These are phyloP conservation scores for Platyscapa corneri DNA, from an alignment of 1,140 invertebrate species.

Conservation along the genomic window DNA sequence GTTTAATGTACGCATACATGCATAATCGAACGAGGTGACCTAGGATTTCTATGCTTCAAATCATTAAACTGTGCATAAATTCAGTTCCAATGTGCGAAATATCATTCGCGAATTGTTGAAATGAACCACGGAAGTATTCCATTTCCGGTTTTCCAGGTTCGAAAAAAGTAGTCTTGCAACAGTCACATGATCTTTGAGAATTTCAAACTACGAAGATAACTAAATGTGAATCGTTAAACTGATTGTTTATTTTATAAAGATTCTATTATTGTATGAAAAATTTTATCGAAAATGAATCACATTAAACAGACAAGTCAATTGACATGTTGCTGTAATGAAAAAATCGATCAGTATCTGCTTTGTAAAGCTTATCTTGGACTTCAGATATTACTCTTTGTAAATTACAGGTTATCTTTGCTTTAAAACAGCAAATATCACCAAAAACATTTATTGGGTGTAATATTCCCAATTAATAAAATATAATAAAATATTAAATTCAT, in stretches of 20 bases:
- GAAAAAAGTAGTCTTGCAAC: neutral
- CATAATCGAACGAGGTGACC: neutral
- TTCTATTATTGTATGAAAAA: neutral
- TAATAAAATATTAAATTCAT: no score
- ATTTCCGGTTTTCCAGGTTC: neutral
- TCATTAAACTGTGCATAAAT: neutral
- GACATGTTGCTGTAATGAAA: neutral
- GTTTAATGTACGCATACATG: neutral
- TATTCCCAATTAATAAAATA: neutral
- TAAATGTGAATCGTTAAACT: neutral
- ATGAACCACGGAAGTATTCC: neutral
- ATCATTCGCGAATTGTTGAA: neutral
- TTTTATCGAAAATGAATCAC: neutral
- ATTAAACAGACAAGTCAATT: neutral
- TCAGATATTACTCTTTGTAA: neutral
- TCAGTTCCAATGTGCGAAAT: neutral
- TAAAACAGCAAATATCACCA: neutral
- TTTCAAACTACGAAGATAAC: neutral
- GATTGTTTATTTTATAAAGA: neutral
- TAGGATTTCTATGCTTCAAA: neutral
- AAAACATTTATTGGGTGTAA: neutral
- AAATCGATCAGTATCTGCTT: neutral
- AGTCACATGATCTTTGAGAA: neutral
- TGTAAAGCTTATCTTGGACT: neutral
- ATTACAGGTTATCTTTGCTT: neutral